Conservation (phyloP, 1,140 invertebrate genomes). For the Sinella curviseta region DNA sequence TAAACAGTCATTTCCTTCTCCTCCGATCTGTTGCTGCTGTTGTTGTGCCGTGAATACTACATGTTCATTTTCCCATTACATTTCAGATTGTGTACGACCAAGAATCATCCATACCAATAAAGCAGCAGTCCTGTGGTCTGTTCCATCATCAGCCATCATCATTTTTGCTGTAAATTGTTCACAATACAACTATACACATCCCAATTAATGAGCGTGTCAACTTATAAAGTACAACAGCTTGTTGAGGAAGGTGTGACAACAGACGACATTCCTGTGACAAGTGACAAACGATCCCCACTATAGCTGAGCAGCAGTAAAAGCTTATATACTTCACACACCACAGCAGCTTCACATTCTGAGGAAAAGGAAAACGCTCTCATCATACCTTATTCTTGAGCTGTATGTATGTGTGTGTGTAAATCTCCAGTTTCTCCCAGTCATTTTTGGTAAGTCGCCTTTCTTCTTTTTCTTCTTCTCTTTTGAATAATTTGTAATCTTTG, state of each 20-base stretch:
- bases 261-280: not conserved
- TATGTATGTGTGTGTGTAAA: too few species aligned
- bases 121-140: too few species aligned
- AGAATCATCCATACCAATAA: too few species aligned
- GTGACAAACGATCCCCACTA: not conserved
- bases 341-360: not conserved
- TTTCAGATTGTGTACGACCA: too few species aligned
- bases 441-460: not conserved
- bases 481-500: not conserved
- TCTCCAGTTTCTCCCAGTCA: not conserved
- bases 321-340: not conserved
- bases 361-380: not conserved
- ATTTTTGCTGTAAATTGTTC: too few species aligned
- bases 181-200: not conserved
- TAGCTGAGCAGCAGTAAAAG: not conserved
- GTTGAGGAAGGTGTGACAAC: not conserved
- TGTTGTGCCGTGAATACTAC: too few species aligned
- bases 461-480: not conserved
- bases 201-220: slow-evolving; percentile 9
- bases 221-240: not conserved
- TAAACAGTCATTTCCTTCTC: too few species aligned
- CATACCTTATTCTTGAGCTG: too few species aligned
- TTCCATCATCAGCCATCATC: too few species aligned
- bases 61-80: too few species aligned
- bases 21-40: too few species aligned